A percentile compares a stretch with the other conserved stretches of the same genome.
Evolutionary conservation across 2,113 vertebrate species (phyloP).

Genomic region (Lampris megalopsis): DNA sequence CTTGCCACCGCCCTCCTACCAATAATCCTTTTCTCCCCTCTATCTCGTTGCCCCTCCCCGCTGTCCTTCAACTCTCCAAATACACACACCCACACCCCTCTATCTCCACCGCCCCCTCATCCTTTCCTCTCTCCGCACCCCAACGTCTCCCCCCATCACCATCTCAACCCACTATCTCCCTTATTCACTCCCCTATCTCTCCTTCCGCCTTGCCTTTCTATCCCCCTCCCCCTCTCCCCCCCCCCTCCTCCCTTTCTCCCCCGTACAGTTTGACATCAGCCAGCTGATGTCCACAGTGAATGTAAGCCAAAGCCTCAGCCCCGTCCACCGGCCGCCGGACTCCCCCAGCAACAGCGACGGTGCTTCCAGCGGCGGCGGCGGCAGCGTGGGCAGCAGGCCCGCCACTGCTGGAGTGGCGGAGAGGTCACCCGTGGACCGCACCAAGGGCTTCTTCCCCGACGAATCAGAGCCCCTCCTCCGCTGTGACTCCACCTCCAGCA

Average conservation of each 20-base stretch:
- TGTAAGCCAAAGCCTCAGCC: slow-evolving; percentile 83
- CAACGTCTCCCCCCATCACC: neutral
- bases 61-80: no score
- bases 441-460: slow-evolving; percentile 92
- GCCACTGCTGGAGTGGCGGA: slow-evolving; percentile 82
- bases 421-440: slow-evolving; percentile 90
- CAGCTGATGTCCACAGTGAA: slow-evolving; percentile 87
- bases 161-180: neutral
- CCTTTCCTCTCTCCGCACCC: neutral
- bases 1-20: neutral
- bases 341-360: slow-evolving; percentile 55
- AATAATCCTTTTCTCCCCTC: neutral
- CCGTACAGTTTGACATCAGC: slow-evolving; percentile 89
- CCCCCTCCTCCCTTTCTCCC: slow-evolving; percentile 12
- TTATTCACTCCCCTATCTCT: neutral
- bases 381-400: slow-evolving; percentile 5
- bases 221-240: neutral
- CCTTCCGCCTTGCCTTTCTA: no score
- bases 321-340: slow-evolving; percentile 84
- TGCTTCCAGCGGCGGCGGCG: slow-evolving; percentile 5
- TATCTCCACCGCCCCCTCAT: neutral
- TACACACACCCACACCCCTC: no score
- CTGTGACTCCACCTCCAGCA: slow-evolving; percentile 97
- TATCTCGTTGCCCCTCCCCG: neutral
- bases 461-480: slow-evolving; percentile 96